These are phyloP conservation scores for Pantelozetes paolii DNA, from an alignment of 2,888 invertebrate genomes.

Conservation along the genomic window DNA sequence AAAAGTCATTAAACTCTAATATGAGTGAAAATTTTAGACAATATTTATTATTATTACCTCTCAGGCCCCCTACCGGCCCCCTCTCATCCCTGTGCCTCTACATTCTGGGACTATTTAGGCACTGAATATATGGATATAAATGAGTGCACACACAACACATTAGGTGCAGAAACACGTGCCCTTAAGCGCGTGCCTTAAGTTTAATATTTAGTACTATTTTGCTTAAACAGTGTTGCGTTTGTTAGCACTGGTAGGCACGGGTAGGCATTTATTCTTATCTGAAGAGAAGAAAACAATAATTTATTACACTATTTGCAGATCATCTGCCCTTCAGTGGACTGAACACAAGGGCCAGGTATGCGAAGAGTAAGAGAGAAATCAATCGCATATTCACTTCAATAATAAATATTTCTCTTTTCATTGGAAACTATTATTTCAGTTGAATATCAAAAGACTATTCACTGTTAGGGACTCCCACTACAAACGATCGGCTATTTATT, in stretches of 20 bases:
- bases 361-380: not conserved
- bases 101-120: too few species aligned
- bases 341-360: not conserved
- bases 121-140: slow-evolving; percentile 1
- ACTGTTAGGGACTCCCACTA: not conserved
- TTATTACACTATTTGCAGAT: slow-evolving; percentile 19
- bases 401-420: not conserved
- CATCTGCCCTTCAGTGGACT: slow-evolving; percentile 12
- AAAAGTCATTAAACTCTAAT: slow-evolving; percentile 27
- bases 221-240: not conserved
- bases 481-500: not conserved
- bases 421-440: not conserved
- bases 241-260: too few species aligned
- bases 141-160: slow-evolving; percentile 15
- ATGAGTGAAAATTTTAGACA: not conserved
- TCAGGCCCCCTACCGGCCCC: not conserved
- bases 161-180: not conserved
- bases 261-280: not conserved
- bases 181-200: not conserved
- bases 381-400: not conserved
- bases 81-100: too few species aligned
- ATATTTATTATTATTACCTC: not conserved
- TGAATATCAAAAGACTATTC: not conserved
- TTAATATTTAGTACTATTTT: not conserved
- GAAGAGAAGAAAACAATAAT: not conserved